phyloP scores from a whole-genome alignment of 2,797 vertebrate species.

The Pelochelys cantorii region DNA sequence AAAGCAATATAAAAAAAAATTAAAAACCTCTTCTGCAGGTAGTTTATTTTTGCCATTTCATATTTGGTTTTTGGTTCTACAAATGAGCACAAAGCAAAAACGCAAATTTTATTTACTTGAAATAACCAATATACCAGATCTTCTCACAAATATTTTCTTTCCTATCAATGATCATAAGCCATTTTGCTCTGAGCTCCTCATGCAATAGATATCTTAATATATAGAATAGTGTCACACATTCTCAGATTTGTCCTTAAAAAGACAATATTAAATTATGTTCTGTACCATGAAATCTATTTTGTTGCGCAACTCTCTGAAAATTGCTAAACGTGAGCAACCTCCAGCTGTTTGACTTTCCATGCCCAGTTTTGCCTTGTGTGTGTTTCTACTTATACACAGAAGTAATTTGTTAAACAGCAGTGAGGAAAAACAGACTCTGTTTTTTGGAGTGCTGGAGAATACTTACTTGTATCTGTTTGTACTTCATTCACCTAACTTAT shows the following conservation, averaged over 20 bases:
- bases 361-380: background rate
- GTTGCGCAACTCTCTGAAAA: background rate
- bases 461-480: background rate
- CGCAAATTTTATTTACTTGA: background rate
- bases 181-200: background rate
- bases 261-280: background rate
- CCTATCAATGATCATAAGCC: background rate
- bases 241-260: background rate
- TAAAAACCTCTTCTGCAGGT: background rate
- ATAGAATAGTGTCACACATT: background rate
- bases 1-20: background rate
- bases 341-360: background rate
- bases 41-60: background rate
- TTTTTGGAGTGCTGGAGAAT: background rate
- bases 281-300: background rate
- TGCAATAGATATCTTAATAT: background rate
- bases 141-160: background rate
- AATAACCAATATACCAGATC: background rate
- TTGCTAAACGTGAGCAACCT: background rate
- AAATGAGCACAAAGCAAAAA: background rate
- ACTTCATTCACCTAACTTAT: background rate
- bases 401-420: background rate
- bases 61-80: background rate
- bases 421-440: background rate
- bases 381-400: background rate